A percentile compares a stretch with the other conserved stretches of the same genome.
phyloP scores from a whole-genome alignment of 2,888 invertebrate genomes.

The Tenthredo distinguenda region DNA sequence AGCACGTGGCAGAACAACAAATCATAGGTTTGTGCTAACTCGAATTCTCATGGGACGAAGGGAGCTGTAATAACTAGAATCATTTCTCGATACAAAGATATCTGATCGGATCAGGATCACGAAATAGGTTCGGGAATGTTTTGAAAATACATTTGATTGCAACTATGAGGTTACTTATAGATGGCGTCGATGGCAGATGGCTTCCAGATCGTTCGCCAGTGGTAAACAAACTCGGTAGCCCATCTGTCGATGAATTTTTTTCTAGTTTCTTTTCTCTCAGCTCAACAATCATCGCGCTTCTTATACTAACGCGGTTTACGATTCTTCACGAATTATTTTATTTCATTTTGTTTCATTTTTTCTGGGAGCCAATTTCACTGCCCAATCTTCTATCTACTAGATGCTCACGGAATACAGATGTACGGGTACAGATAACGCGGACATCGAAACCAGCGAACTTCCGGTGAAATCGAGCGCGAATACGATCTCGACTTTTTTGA shows the following conservation, averaged over 20 bases:
- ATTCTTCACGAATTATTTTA: neutral
- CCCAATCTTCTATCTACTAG: neutral
- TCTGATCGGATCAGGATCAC: slow-evolving; percentile 69
- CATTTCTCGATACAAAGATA: slow-evolving; percentile 73
- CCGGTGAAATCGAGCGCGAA: slow-evolving; percentile 33
- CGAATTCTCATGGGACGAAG: slow-evolving; percentile 39
- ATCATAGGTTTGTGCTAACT: slow-evolving; percentile 40
- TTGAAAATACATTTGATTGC: slow-evolving; percentile 70
- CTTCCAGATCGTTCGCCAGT: neutral
- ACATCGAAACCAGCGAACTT: slow-evolving; percentile 9
- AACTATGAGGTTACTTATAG: slow-evolving; percentile 50
- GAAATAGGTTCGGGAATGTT: slow-evolving; percentile 69
- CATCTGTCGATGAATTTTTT: slow-evolving; percentile 18
- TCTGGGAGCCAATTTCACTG: neutral
- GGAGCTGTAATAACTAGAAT: slow-evolving; percentile 72
- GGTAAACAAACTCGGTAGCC: slow-evolving; percentile 24
- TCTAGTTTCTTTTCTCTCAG: neutral
- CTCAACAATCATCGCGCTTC: slow-evolving; percentile 10
- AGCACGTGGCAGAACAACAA: slow-evolving; percentile 40
- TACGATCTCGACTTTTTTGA: slow-evolving; percentile 36
- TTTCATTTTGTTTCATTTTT: neutral
- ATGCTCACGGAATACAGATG: neutral
- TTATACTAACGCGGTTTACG: neutral
- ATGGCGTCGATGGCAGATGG: slow-evolving; percentile 34
- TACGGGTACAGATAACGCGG: neutral